Conservation (phyloP, 2,113 vertebrate species). For the Engraulis encrasicolus region DNA sequence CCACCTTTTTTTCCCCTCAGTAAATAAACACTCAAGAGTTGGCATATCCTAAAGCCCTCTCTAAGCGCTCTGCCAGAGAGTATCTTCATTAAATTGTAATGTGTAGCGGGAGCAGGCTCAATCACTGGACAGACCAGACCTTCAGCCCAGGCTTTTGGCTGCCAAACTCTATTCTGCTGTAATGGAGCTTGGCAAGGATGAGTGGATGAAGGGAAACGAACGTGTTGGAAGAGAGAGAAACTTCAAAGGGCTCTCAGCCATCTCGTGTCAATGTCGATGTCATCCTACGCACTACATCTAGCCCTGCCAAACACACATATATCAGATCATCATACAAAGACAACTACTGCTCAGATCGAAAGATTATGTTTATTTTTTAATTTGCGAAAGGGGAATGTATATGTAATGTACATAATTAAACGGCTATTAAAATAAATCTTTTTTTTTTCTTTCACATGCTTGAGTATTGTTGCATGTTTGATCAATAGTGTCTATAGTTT, state of each 20-base stretch:
- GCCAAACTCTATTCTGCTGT: neutral
- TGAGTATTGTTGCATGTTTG: neutral
- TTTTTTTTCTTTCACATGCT: neutral
- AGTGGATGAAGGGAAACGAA: neutral
- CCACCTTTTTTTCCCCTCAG: neutral
- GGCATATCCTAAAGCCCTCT: neutral
- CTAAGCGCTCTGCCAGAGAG: neutral
- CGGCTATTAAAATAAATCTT: neutral
- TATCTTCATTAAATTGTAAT: neutral
- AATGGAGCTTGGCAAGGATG: slow-evolving; percentile 3
- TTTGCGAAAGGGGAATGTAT: neutral
- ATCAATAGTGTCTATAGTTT: neutral
- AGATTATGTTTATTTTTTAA: neutral
- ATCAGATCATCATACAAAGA: neutral
- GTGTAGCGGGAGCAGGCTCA: neutral
- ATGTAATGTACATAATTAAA: neutral
- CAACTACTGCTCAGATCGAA: neutral
- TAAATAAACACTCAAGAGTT: neutral
- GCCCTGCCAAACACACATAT: neutral
- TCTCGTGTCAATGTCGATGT: neutral
- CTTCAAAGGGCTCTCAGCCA: neutral
- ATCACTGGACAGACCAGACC: neutral
- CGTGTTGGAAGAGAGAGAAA: neutral
- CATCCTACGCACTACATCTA: neutral
- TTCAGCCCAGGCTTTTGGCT: neutral